A percentile compares a stretch with the other conserved stretches of the same genome.
These are phyloP conservation scores for Actinemys pallida DNA, from an alignment of 2,113 vertebrate genomes.

Conservation along the genomic window DNA sequence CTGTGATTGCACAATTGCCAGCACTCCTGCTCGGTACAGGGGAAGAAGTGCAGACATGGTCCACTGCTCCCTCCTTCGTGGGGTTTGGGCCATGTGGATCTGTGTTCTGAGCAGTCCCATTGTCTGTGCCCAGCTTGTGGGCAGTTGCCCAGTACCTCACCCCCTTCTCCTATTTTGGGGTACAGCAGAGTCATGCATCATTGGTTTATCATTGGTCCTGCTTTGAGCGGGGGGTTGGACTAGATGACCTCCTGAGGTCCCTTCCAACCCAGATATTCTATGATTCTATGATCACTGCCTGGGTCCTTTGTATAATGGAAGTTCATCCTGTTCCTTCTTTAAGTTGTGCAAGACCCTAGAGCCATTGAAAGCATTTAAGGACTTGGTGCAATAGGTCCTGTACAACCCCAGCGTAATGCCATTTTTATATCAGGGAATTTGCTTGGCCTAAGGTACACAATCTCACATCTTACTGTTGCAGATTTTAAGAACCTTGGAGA, in stretches of 20 bases:
- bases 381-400: neutral
- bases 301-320: neutral
- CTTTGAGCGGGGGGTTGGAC: too few species aligned
- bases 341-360: neutral
- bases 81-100: neutral
- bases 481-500: accelerated
- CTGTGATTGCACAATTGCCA: neutral
- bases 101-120: neutral
- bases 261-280: too few species aligned
- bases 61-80: neutral
- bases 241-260: too few species aligned
- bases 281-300: neutral
- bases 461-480: neutral
- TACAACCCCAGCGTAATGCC: neutral
- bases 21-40: neutral
- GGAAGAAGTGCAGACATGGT: neutral
- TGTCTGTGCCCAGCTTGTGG: neutral
- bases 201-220: neutral
- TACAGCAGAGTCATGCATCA: neutral
- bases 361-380: neutral
- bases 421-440: neutral
- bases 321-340: neutral
- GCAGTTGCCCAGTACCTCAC: neutral
- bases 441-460: neutral
- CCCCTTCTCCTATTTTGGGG: neutral